phyloP scores from a whole-genome alignment of 1,140 invertebrate species.

The Eubasilissa regina region DNA sequence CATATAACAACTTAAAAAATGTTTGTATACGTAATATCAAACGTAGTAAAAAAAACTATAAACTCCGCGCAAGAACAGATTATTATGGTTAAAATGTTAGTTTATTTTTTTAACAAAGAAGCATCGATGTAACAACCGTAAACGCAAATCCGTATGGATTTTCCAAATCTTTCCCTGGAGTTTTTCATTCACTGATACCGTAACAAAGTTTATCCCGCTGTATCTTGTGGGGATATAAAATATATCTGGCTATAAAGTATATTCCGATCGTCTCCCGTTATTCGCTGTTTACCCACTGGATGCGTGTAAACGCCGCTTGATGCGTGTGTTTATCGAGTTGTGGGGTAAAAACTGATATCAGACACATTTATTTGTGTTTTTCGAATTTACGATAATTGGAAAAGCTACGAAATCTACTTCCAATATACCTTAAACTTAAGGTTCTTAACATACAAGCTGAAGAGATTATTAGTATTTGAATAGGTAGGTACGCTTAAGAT shows the following conservation, averaged over 20 bases:
- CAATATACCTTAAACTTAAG: too few species aligned
- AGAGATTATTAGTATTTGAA: too few species aligned
- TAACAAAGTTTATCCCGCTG: slow-evolving; percentile 15
- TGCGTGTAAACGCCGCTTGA: slow-evolving; percentile 50
- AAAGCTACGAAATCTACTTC: not conserved
- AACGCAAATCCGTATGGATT: slow-evolving; percentile 23
- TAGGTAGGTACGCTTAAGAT: too few species aligned
- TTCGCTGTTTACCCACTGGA: slow-evolving; percentile 43
- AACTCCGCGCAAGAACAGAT: too few species aligned
- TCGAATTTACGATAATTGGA: too few species aligned
- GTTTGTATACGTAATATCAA: too few species aligned
- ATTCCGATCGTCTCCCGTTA: slow-evolving; percentile 49
- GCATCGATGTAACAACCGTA: not conserved
- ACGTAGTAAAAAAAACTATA: too few species aligned
- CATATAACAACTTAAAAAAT: too few species aligned
- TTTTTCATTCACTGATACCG: slow-evolving; percentile 23
- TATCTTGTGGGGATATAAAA: slow-evolving; percentile 40
- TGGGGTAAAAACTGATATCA: too few species aligned
- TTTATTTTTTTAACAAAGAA: not conserved
- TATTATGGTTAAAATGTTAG: too few species aligned
- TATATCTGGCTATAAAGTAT: slow-evolving; percentile 52
- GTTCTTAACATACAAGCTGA: too few species aligned
- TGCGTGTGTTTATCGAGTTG: slow-evolving; percentile 48
- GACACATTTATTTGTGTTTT: too few species aligned
- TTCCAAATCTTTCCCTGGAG: slow-evolving; percentile 16